Base-by-base conservation (phyloP, 2,797 vertebrate species). In the Knipowitschia caucasica region DNA sequence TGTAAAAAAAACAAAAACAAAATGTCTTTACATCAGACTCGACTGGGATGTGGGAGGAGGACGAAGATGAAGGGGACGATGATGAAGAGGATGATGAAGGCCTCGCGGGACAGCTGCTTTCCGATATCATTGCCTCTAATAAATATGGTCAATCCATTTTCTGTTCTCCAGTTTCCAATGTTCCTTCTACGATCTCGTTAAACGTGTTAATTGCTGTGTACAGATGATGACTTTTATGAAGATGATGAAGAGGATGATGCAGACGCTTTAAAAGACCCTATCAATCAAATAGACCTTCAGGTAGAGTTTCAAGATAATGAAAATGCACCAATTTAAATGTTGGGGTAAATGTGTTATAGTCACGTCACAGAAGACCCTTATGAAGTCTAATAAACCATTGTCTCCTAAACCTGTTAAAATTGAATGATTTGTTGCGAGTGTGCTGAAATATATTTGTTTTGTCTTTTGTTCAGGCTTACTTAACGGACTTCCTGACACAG, bases 151-250 rank as follows among this genome's bases (percentile, higher is more conserved):
- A 29, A 11, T 6, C 1, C 30, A 15, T 51, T 15, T 12, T 3
- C 2, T 14, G 33, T 36, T 11, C 36, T 23, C 44, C n/a, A 39
- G 29, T 27, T 18, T 23, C 5, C 4, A 10, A 2, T 8, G 62
- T 8, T 4, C 14, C 9, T 33, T 35, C 21, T 1, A 25, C 17
- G 9, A 18, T 54, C 4, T 7, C 0, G 11, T 2, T n/a, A 9
- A 21, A 34, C 6, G 3, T 21, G 21, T 49, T 7, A 12, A 11
- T 10, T n/a, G n/a, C 8, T 46, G 62, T 30, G 73, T 58, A 64
- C 73, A 99, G 97, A 98, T 84, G 97, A 99, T 10, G 96, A 99
- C 87, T 99, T 94, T 85, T 99, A 98, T 55, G 97, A 99, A 73
- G 97, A 99, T 40, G 97, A 93, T 62, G 90, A 98, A 52, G 96